Evolutionary conservation across 2,888 invertebrate genomes (phyloP), one percentile per base, ranked within the genome.

Genomic region (Polymixis flavicincta): DNA sequence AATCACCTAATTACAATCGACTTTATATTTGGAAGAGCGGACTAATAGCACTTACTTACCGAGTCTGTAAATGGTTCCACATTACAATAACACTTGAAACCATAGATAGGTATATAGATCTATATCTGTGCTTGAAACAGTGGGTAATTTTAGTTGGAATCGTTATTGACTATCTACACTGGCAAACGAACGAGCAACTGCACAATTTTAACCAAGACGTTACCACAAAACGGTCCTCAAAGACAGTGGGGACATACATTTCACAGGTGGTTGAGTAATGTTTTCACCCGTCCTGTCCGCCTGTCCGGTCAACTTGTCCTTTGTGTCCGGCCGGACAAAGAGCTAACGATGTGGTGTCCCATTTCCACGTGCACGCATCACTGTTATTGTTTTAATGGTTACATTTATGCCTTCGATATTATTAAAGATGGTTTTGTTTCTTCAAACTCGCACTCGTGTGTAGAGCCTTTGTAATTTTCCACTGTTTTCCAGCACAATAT

Each of bases 311-410:
- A 87, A 88, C 83, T 87, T 88, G 84, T 86, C 86, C 89, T 91
- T 91, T 89, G 85, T 85, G 80, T 75, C 67, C 78, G 74, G 68
- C 85, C 87, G 91, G 90, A 88, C 90, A 89, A 91, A 91, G 87
- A 84, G 84, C 77, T 93, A 94, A 92, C 91, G 90, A 92, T 91
- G 93, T 86, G 95, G 95, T 92, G 77, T 80, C 78, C 68, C 86
- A 85, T 92, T 86, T 90, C 81, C 88, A 85, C 83, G 85, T 89
- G 79, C 83, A 94, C 92, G 95, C 94, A 87, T 91, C 90, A 89
- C 67, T 92, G 88, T 92, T 88, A 94, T 88, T 77, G 87, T 95
- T 95, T 95, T 96, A 95, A 95, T 94, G 94, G 90, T 87, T 54
- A 59, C 65, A 72, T 82, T 71, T 73, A 59, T 14, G 50, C 55